phyloP scores from a whole-genome alignment of 2,888 invertebrate genomes.

The Acrobasis consociella region DNA sequence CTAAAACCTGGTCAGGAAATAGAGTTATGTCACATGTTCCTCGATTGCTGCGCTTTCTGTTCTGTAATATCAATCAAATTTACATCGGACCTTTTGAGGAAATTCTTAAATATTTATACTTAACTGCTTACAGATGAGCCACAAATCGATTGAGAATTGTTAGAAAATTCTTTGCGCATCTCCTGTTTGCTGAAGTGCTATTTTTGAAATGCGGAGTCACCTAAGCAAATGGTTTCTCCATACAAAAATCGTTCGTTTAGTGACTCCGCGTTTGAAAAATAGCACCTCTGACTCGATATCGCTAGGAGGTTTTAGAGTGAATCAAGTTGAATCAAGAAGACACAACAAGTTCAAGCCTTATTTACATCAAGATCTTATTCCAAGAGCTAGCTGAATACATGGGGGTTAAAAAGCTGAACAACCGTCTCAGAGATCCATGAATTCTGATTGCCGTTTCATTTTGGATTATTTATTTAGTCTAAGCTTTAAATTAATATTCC shows the following conservation, averaged over 20 bases:
- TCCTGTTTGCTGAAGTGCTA: too few relatives aligned
- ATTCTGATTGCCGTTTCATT: slow-evolving; percentile 57
- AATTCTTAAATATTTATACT: slow-evolving; percentile 97
- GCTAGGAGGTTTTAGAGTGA: slow-evolving; percentile 95
- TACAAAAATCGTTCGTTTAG: too few relatives aligned
- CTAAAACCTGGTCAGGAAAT: slow-evolving; percentile 98
- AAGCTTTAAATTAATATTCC: slow-evolving; percentile 27
- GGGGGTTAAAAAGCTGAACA: slow-evolving; percentile 96
- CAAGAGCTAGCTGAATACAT: slow-evolving; percentile 98
- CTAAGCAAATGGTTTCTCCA: too few relatives aligned
- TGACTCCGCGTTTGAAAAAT: too few relatives aligned
- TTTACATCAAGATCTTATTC: slow-evolving; percentile 98
- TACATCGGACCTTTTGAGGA: slow-evolving; percentile 97
- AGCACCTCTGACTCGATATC: slow-evolving; percentile 98
- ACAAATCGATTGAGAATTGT: slow-evolving; percentile 98
- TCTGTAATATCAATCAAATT: slow-evolving; percentile 96
- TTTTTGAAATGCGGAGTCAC: too few relatives aligned
- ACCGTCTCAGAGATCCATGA: slow-evolving; percentile 94
- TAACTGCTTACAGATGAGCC: slow-evolving; percentile 96
- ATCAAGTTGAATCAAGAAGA: slow-evolving; percentile 98
- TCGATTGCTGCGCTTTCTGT: slow-evolving; percentile 99
- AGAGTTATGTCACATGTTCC: slow-evolving; percentile 99
- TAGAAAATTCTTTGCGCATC: slow-evolving; percentile 98
- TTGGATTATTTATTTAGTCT: slow-evolving; percentile 11
- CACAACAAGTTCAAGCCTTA: slow-evolving; percentile 97